Base-by-base conservation (phyloP, 2,797 vertebrate genomes). In the Trematomus bernacchii region DNA sequence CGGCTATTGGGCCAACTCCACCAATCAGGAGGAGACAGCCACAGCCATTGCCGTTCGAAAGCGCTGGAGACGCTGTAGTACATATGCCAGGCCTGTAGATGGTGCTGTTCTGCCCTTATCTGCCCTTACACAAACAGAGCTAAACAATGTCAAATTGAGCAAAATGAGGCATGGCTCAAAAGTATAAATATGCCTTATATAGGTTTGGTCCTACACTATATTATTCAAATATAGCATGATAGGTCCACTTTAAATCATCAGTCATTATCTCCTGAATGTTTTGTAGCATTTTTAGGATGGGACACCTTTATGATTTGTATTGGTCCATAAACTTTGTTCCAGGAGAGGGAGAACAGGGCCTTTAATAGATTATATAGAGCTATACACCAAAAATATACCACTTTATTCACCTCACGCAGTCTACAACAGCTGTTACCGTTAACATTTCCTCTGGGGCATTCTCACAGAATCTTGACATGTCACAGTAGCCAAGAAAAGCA, bases 291-390 rank as follows among this genome's bases (percentile, higher is more conserved):
- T 55, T 30, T n/a, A 9, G 40, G 14, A 52, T 54, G 55, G 12
- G 23, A 15, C 10, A 50, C 2, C 60, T 55, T 44, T 15, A 10
- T 43, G 40, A n/a, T 27, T 53, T 21, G 43, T 43, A 43, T 43
- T 54, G 51, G 64, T 54, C 27, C 16, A 43, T 54, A 54, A 66
- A 54, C 37, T 43, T 54, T 66, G 21, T 21, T 21, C 21, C 40
- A 30, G 51, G 27, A 18, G 44, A 9, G 16, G 16, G 0, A 10
- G 11, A 0, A 27, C 0, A 27, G 10, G 40, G 37, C 48, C 63
- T 66, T 52, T 42, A 52, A 23, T 2, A 13, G n/a, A 59, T 42
- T 12, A 37, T 27, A 30, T 44, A 55, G 19, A 70, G 33, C 47
- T 27, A 8, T 6, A 54, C 37, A 63, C n/a, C 42, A 16, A 37